Percentiles rank a stretch among this genome's conserved stretches.
These are phyloP conservation scores for Ceratotherium simum DNA, from an alignment of 2,113 vertebrate genomes.

Conservation along the genomic window DNA sequence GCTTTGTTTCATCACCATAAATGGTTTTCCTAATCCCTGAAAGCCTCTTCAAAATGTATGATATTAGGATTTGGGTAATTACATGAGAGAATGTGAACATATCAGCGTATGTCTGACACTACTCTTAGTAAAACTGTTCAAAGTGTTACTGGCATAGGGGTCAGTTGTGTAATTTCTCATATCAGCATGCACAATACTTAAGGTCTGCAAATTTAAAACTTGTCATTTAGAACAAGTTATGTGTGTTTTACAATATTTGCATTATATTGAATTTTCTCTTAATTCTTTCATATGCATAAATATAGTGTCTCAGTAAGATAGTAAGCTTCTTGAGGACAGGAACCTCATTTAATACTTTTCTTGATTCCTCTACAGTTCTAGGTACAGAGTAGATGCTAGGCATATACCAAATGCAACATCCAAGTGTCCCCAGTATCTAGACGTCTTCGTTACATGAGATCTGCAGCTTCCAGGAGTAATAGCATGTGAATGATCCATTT, in stretches of 20 bases:
- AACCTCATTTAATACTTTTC: neutral
- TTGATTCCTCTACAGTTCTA: neutral
- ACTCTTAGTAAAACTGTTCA: neutral
- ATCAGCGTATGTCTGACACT: neutral
- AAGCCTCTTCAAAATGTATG: neutral
- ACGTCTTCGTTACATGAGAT: neutral
- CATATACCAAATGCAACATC: neutral
- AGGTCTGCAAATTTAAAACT: neutral
- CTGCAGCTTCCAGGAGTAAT: neutral
- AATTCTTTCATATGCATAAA: neutral
- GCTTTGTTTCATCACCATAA: neutral
- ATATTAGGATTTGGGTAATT: neutral
- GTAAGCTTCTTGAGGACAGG: neutral
- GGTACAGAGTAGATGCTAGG: neutral
- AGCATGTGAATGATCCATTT: neutral
- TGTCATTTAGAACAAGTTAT: neutral
- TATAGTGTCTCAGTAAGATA: neutral
- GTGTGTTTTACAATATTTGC: neutral
- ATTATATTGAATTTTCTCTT: slow-evolving; percentile 35
- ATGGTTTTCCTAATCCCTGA: neutral
- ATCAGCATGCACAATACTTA: neutral
- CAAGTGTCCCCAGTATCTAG: neutral
- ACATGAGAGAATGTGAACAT: neutral
- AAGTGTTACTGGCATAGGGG: neutral
- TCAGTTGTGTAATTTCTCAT: slow-evolving; percentile 6